Base-by-base conservation (phyloP, 2,888 invertebrate species). In the Rhimphoctona megacephalus region DNA sequence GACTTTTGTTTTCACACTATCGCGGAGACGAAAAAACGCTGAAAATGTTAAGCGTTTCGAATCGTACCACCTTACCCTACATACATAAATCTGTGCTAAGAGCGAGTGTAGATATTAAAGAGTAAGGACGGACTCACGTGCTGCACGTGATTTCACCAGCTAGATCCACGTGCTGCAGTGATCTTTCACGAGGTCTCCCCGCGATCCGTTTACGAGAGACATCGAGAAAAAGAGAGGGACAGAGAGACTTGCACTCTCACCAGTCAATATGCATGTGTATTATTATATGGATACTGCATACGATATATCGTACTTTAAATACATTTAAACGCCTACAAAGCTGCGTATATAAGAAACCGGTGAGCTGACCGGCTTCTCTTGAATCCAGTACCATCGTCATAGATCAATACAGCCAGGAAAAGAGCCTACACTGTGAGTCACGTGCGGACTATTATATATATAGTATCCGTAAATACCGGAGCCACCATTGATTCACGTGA, bases 91-190 rank as follows among this genome's bases (percentile, higher is more conserved):
- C 72, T 80, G 33, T 61, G 22, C 25, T 57, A 57, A 57, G 54
- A 43, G 19, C 52, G 78, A 17, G 72, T 22, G 30, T 69, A 72
- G 57, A 72, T 78, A 78, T 67, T 57, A 69, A 79, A 69, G 83
- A 84, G 89, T 70, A 46, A 46, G 72, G 85, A 80, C 66, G 78
- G 83, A 90, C 91, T 91, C 93, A 93, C 93, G 93, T 92, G 93
- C 91, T 67, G 91, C 93, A 92, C 93, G 93, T 93, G 93, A 93
- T 91, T 89, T 90, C 90, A 89, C 91, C 89, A 90, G 90, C 90
- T 90, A 88, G 80, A 66, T 91, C 89, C 93, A 91, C 92, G 92
- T 89, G 89, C 89, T 79, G 77, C 77, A 69, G 72, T 73, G 85
- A 82, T 83, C 88, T 87, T 88, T 88, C 79, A 72, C 74, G 57